Base-by-base conservation (phyloP, 2,113 vertebrate genomes). In the Pseudonaja textilis region DNA sequence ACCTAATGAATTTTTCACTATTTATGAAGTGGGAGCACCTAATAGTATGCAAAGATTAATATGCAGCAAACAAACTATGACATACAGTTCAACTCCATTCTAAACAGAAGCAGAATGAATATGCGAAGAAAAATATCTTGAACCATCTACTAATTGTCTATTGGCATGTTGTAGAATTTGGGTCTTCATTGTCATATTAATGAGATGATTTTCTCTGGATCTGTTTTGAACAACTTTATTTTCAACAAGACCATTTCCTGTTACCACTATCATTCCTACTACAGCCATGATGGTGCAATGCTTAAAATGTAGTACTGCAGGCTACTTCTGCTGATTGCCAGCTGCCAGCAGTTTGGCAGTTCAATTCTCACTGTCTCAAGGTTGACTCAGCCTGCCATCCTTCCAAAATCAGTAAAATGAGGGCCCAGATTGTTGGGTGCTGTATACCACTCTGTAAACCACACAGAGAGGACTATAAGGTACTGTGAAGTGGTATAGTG, bases 141-240 rank as follows among this genome's bases (percentile, higher is more conserved):
- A 95, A 85, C 34, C 61, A 20, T 89, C 69, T 18, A 93, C 85
- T 89, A 96, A 93, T 93, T 94, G 96, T 92, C 90, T 95, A 74
- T 94, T 91, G 90, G 90, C 12, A 94, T 95, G 85, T 39, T 45
- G 59, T 87, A 93, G 91, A 91, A 52, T 91, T 93, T 95, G 94
- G 91, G 90, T 93, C 97, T 97, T 94, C 91, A 25, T 90, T 96
- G 96, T 96, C 97, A 96, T 85, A 92, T 92, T 97, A 97, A 97
- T 97, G 94, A 55, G 81, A 93, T 95, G 92, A 94, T 96, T 97
- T 97, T 96, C 95, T 91, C 0, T 95, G 94, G 96, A 96, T 97
- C 96, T 97, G 93, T 97, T 96, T 97, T 96, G 95, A 96, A 97
- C 96, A 97, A 96, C 96, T 97, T 97, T 96, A 96, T 97, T 97